Conservation (phyloP, 2,888 invertebrate genomes). For the Lycia hirtaria region DNA sequence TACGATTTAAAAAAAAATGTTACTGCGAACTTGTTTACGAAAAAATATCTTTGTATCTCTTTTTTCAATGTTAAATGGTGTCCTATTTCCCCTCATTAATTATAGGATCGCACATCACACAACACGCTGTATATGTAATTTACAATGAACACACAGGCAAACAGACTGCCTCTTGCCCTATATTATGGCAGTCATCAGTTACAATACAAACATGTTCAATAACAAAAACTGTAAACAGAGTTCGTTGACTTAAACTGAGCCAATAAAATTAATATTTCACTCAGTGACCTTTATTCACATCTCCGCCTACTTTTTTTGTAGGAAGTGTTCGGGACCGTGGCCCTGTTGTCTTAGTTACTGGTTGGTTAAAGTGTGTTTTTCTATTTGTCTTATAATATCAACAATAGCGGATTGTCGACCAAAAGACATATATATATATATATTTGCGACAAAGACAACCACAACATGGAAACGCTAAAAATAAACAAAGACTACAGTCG, state of each 20-base stretch:
- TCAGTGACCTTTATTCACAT: not conserved
- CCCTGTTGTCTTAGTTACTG: not conserved
- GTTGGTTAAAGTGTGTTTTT: not conserved
- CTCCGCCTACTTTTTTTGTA: slow-evolving; percentile 4
- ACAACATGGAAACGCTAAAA: too few species aligned
- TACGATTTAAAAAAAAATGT: too few species aligned
- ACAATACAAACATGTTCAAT: not conserved
- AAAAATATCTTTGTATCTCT: too few species aligned
- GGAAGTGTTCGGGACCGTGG: not conserved
- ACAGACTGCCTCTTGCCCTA: not conserved
- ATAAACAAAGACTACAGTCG: too few species aligned
- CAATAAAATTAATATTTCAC: slow-evolving; percentile 6
- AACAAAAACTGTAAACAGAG: not conserved
- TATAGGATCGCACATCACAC: too few species aligned
- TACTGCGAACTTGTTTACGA: too few species aligned
- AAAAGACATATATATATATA: too few species aligned
- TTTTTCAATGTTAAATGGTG: too few species aligned
- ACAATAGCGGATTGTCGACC: too few species aligned
- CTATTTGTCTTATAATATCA: not conserved
- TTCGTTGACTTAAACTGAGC: slow-evolving; percentile 6
- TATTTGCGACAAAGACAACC: too few species aligned
- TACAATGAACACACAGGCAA: not conserved
- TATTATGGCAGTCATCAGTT: not conserved
- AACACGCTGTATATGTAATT: too few species aligned
- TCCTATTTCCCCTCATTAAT: too few species aligned